A percentile compares a stretch with the other conserved stretches of the same genome.
phyloP scores from a whole-genome alignment of 2,797 vertebrate genomes.

The Centropyge bicolor region DNA sequence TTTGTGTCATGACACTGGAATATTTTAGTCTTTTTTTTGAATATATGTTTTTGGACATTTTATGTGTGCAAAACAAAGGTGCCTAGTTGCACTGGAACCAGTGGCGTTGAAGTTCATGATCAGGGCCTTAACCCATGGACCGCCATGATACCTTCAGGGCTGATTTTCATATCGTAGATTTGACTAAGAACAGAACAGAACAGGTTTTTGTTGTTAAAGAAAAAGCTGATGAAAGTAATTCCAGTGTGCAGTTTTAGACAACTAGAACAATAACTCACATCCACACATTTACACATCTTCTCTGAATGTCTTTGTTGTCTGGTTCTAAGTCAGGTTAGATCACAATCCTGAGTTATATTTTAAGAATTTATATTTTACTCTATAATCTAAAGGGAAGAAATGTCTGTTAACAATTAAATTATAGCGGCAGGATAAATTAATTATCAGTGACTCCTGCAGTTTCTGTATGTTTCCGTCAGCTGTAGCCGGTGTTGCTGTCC shows the following conservation, averaged over 20 bases:
- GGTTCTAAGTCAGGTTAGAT: neutral
- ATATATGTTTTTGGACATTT: neutral
- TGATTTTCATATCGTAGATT: neutral
- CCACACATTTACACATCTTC: no score
- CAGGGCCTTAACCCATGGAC: neutral
- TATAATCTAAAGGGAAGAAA: neutral
- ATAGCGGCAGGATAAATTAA: neutral
- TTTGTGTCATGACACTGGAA: no score
- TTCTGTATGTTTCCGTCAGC: neutral
- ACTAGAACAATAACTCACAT: neutral
- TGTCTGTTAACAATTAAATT: neutral
- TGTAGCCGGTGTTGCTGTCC: conserved; percentile 37
- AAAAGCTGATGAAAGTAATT: neutral
- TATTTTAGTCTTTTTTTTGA: neutral
- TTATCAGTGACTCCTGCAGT: neutral
- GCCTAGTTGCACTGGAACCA: neutral
- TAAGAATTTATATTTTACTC: neutral
- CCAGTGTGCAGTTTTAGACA: neutral
- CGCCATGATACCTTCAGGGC: no score
- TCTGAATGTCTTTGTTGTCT: neutral
- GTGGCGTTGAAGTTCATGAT: neutral
- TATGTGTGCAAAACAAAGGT: neutral
- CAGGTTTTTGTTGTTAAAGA: neutral
- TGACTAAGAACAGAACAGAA: neutral
- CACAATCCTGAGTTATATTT: neutral